Evolutionary conservation across 2,113 vertebrate genomes (phyloP), one percentile per base, ranked within the genome.

Genomic region (Tricholaema leucomelas): DNA sequence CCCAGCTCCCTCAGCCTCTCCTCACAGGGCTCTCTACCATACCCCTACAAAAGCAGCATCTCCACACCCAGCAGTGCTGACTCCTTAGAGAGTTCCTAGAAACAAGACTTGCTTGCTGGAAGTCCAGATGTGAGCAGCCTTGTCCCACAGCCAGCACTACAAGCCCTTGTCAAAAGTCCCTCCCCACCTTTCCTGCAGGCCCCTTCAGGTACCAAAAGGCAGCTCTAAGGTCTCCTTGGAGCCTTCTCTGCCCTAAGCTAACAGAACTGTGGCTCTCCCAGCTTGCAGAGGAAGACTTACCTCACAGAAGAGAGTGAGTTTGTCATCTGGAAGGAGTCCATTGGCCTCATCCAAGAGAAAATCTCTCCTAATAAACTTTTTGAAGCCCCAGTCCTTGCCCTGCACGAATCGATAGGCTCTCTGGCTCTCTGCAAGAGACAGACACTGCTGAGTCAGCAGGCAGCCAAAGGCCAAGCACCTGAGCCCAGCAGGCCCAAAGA

Each of bases 321-420:
- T 99, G 97, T 99, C 98, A 72, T 99, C 98, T 15, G 98, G 99
- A 87, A 99, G 98, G 81, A 99, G 97, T 81, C 98, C 98, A 52
- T 98, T 99, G 97, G 98, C 98, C 88, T 99, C 98, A 28, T 99
- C 99, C 82, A 98, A 95, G 63, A 99, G 98, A 93, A 99, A 99
- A 97, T 99, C 98, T 93, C 98, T 98, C 90, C 98, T 98, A 90
- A 98, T 98, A 88, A 99, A 99, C 94, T 99, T 99, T 97, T 98
- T 99, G 97, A 99, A 99, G 74, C 98, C 98, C 98, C 98, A 99
- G 97, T 99, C 98, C 96, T 99, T 99, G 71, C 98, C 98, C 97
- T 99, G 98, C 66, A 99, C 98, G 87, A 99, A 99, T 38, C 98
- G 98, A 95, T 98, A 98, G 1, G 98, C 98, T 89, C 98, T 97